Conservation (phyloP, 2,113 vertebrate genomes). For the Pluvialis apricaria region DNA sequence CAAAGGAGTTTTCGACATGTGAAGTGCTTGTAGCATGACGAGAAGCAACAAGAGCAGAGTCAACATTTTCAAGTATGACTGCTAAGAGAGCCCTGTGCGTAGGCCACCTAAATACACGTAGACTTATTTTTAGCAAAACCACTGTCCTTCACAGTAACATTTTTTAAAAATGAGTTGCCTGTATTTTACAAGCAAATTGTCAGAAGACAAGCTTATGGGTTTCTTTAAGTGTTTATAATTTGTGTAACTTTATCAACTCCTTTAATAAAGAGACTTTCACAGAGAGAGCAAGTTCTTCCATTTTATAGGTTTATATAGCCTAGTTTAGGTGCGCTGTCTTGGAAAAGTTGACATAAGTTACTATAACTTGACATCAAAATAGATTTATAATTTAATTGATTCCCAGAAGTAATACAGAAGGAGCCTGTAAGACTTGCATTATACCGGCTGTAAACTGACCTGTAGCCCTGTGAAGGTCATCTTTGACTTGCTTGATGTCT, state of each 20-base stretch:
- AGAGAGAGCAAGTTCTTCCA: not conserved
- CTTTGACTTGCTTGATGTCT: conserved; percentile 65
- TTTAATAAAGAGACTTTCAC: not conserved
- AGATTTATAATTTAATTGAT: not conserved
- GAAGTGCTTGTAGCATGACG: not conserved
- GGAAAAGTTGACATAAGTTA: not conserved
- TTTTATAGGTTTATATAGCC: not conserved
- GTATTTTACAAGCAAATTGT: not conserved
- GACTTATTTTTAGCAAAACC: not conserved
- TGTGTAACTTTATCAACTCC: not conserved
- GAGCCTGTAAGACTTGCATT: not conserved
- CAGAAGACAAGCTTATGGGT: not conserved
- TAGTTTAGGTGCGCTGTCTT: not conserved
- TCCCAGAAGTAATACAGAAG: not conserved
- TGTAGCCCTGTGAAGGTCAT: conserved; percentile 64
- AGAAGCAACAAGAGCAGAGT: not conserved
- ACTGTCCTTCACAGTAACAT: not conserved
- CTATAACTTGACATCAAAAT: not conserved
- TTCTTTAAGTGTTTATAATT: not conserved
- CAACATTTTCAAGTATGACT: not conserved
- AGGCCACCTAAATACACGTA: not conserved
- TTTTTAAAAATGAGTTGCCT: not conserved
- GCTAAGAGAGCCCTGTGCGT: not conserved
- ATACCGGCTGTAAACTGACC: conserved; percentile 64
- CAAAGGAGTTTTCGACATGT: not conserved